Conservation (phyloP, 2,888 invertebrate species). For the Craniophora ligustri region DNA sequence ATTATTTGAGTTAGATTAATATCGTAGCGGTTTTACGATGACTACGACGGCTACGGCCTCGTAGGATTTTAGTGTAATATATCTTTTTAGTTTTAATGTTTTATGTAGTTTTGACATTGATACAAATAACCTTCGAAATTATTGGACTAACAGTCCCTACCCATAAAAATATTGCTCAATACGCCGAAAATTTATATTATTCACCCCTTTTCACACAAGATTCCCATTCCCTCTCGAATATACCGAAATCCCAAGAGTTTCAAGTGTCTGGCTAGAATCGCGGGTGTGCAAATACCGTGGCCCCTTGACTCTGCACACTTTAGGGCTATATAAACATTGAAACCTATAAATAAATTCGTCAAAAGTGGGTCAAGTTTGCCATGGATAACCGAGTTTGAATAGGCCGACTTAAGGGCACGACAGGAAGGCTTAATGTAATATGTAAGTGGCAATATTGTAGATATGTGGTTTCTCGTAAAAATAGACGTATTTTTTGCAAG, state of each 20-base stretch:
- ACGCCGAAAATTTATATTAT: constrained; percentile 33
- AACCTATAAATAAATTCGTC: constrained; percentile 49
- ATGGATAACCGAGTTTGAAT: constrained; percentile 29
- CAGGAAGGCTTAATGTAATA: constrained; percentile 4
- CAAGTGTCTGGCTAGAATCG: constrained; percentile 38
- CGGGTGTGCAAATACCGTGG: constrained; percentile 49
- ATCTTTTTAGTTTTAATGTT: too few species aligned
- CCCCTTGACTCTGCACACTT: constrained; percentile 32
- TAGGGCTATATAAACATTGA: constrained; percentile 45
- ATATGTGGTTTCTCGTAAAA: neutral
- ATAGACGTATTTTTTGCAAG: too few species aligned
- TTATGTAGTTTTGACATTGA: too few species aligned
- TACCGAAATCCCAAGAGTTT: constrained; percentile 41
- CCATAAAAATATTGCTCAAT: constrained; percentile 29
- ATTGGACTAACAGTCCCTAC: constrained; percentile 13
- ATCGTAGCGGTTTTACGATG: too few species aligned
- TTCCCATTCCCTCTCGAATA: constrained; percentile 34
- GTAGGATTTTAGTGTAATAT: too few species aligned
- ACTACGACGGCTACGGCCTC: too few species aligned
- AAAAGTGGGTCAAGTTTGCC: constrained; percentile 37
- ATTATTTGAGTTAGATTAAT: too few species aligned
- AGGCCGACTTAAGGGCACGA: neutral
- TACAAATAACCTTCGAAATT: too few species aligned
- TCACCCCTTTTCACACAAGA: constrained; percentile 12
- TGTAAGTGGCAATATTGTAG: constrained; percentile 18